Evolutionary conservation across 2,888 invertebrate species (phyloP).

Genomic region (Eremobia ochroleuca): DNA sequence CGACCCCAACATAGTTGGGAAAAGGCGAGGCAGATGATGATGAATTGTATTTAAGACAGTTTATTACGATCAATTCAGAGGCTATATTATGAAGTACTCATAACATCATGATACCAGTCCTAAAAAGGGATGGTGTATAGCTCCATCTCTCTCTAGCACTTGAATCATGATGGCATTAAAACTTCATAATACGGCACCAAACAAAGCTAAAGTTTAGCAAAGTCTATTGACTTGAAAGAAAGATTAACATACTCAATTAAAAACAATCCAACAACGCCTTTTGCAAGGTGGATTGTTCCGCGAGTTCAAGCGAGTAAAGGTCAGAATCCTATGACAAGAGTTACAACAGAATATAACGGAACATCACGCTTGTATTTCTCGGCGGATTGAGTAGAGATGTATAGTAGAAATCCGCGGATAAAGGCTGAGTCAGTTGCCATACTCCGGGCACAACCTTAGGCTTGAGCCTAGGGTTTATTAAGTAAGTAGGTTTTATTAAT

Average conservation of each 20-base stretch:
- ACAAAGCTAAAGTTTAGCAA: background rate
- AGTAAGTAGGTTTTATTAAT: no score
- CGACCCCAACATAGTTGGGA: no score
- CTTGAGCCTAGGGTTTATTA: no score
- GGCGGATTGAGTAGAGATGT: background rate
- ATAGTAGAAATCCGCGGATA: no score
- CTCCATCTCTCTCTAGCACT: background rate
- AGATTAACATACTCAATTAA: background rate
- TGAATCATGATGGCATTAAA: background rate
- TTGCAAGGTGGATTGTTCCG: background rate
- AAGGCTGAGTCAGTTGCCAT: background rate
- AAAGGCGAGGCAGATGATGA: no score
- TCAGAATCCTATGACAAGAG: background rate
- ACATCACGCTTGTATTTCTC: background rate
- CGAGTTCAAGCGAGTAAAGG: background rate
- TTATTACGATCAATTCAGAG: background rate
- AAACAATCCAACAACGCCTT: background rate
- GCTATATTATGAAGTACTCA: background rate
- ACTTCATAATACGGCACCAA: background rate
- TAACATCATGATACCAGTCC: background rate
- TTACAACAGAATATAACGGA: background rate
- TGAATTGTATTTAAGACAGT: background rate
- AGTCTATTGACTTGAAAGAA: background rate
- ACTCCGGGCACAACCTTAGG: background rate
- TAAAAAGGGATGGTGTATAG: background rate